Evolutionary conservation across 92 coral and sea anemone species (phyloP).

Genomic region (Desmophyllum pertusum): DNA sequence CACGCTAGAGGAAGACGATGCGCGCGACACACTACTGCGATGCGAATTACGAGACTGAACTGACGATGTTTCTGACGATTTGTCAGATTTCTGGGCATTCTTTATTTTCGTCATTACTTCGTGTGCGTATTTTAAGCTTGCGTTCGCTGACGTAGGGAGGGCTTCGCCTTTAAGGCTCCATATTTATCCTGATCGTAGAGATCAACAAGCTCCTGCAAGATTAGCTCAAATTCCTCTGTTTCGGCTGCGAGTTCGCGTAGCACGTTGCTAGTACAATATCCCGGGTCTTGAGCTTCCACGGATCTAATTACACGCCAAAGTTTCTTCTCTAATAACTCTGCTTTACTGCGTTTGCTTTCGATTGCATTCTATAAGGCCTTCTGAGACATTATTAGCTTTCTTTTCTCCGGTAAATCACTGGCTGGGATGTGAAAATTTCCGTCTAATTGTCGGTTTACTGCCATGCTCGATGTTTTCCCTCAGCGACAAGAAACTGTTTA

Average conservation of each 20-base stretch:
- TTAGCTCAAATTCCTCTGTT: too few species aligned
- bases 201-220: too few species aligned
- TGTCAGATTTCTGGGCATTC: too few species aligned
- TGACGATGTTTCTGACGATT: slow-evolving; percentile 11
- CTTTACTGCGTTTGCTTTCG: neutral
- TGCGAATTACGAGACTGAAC: slow-evolving; percentile 17
- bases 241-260: too few species aligned
- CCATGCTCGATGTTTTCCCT: too few species aligned
- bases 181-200: slow-evolving; percentile 7
- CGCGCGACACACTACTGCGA: slow-evolving; percentile 12
- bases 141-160: neutral
- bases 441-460: too few species aligned
- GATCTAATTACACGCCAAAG: slow-evolving; percentile 2
- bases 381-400: neutral
- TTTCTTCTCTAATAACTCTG: neutral
- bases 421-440: neutral
- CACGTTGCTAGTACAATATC: neutral
- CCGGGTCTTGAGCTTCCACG: neutral
- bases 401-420: neutral
- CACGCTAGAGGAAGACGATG: slow-evolving; percentile 22
- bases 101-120: too few species aligned
- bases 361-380: neutral
- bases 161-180: neutral
- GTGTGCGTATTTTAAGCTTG: neutral
- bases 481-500: too few species aligned